Base-by-base conservation (phyloP, 2,113 vertebrate species). In the Hemiscyllium ocellatum region DNA sequence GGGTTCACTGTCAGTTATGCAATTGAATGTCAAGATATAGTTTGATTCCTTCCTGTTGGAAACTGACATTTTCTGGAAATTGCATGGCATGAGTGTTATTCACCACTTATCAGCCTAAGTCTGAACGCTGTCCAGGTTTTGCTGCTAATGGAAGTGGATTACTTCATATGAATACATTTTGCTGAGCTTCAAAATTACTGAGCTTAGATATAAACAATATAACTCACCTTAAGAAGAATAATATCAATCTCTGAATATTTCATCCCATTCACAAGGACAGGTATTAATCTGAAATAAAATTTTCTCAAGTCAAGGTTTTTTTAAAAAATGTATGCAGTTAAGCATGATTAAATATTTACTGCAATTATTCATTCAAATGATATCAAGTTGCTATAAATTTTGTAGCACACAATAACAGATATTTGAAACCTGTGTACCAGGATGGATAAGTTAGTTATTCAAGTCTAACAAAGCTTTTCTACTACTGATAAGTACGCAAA, bases 221-320 rank as follows among this genome's bases (percentile, higher is more conserved):
- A 96, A 68, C 98, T 98, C 96, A 99, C 99, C 98, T 99, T 99
- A 96, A 99, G 98, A 89, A 99, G 97, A 97, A 99, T 99, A 96
- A 99, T 99, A 97, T 99, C 99, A 20, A 99, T 99, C 97, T 99
- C 99, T 1, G 99, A 99, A 96, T 99, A 99, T 96, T 99, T 99
- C 99, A 99, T 99, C 96, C 99, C 99, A 96, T 99, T 99, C 97
- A 99, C 98, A 96, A 99, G 98, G 90, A 99, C 99, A 95, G 99
- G 99, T 97, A 98, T 99, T 96, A 99, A 97, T 96, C 99, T 99
- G 97, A 5, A 97, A 96, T 96, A 95, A 96, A 2, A 97, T 52
- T 10, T 52, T 50, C 24, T 90, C 10, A 61, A 56, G 52, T 56
- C 69, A 95, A 76, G 8, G 50, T 42, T 95, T 95, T 95, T 37